These are phyloP conservation scores for Poecilia velifera DNA, from an alignment of 2,797 vertebrate genomes.

Conservation along the genomic window DNA sequence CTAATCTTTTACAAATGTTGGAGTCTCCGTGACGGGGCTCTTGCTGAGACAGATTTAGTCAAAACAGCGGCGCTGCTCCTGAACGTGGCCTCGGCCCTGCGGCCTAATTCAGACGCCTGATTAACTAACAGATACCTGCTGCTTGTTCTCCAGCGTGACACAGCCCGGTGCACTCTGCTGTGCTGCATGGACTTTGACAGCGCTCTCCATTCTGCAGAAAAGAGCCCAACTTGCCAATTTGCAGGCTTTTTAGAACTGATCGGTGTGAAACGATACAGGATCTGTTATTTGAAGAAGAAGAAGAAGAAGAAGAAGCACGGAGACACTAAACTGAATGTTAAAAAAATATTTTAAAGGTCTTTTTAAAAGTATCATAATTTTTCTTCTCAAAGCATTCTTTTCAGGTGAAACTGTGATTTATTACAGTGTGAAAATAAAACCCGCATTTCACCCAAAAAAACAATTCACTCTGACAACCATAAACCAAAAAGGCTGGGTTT, in stretches of 20 bases:
- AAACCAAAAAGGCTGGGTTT: constrained; percentile 33
- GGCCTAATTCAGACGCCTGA: constrained; percentile 73
- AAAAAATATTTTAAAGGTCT: constrained; percentile 5
- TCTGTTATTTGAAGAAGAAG: constrained; percentile 30
- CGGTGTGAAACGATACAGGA: constrained; percentile 54
- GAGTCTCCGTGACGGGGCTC: constrained; percentile 79
- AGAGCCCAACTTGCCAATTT: constrained; percentile 52
- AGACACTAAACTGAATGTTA: constrained; percentile 6
- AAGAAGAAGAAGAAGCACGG: constrained; percentile 11
- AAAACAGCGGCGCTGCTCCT: constrained; percentile 79
- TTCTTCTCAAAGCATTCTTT: constrained; percentile 11
- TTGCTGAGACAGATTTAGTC: constrained; percentile 80
- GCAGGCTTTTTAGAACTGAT: constrained; percentile 42
- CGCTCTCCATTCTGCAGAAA: constrained; percentile 50
- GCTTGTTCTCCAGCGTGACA: constrained; percentile 71
- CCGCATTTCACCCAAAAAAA: constrained; percentile 28
- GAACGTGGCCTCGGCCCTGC: constrained; percentile 63
- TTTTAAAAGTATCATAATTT: constrained; percentile 22
- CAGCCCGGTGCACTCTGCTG: constrained; percentile 30
- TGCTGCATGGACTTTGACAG: constrained; percentile 66
- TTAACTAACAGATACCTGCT: constrained; percentile 85
- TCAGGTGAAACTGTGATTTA: constrained; percentile 22
- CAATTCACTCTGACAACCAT: constrained; percentile 37
- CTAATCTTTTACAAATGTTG: constrained; percentile 86
- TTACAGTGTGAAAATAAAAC: constrained; percentile 37